Conservation (phyloP, 92 coral and sea anemone species). For the Epizoanthus ramosus region DNA sequence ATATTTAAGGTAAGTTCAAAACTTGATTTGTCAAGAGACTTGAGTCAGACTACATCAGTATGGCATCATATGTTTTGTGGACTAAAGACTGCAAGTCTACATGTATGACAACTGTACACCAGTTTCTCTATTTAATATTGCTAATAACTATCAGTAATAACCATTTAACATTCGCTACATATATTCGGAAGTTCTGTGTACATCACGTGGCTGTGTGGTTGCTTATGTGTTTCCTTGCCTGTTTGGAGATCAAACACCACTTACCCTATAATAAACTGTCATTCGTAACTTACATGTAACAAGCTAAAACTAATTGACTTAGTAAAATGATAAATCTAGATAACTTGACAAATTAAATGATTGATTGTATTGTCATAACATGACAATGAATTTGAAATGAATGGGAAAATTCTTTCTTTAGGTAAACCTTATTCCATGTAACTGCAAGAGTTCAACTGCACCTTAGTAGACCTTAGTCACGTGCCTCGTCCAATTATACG, state of each 20-base stretch:
- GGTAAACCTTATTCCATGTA: neutral
- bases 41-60: neutral
- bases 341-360: neutral
- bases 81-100: too few relatives aligned
- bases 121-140: neutral
- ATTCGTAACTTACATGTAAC: neutral
- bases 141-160: neutral
- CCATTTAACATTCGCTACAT: neutral
- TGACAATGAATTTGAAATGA: neutral
- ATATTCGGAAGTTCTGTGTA: neutral
- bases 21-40: neutral
- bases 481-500: neutral
- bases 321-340: neutral
- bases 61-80: too few relatives aligned
- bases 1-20: constrained; percentile 83
- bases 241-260: constrained; percentile 7
- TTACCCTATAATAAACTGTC: neutral
- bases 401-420: neutral
- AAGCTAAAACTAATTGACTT: neutral
- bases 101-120: neutral
- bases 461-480: neutral
- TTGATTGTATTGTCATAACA: neutral
- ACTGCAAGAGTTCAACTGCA: constrained; percentile 22
- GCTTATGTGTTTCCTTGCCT: neutral
- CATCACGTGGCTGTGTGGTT: neutral